Conservation (phyloP, 2,888 invertebrate genomes). For the Aquatica leii region DNA sequence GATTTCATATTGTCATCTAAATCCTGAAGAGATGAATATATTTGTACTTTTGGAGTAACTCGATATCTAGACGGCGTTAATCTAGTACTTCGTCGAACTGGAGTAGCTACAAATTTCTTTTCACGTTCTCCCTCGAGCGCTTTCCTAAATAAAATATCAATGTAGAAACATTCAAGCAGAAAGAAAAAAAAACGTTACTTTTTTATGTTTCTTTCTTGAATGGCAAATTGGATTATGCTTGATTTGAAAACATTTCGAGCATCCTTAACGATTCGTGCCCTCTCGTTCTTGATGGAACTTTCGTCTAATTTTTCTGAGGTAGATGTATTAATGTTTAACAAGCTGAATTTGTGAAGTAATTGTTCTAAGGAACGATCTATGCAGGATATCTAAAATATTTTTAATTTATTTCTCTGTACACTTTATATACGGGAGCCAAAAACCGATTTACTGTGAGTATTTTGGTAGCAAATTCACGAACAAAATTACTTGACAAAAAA, state of each 20-base stretch:
- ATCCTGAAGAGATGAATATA: constrained; percentile 28
- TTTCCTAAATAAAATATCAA: not conserved
- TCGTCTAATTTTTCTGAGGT: constrained; percentile 47
- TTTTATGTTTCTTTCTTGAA: constrained; percentile 57
- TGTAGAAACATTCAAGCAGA: not conserved
- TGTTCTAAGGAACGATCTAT: constrained; percentile 66
- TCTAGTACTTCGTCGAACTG: constrained; percentile 61
- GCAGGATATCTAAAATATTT: constrained; percentile 57
- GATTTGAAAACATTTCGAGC: constrained; percentile 68
- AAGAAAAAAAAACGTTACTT: constrained; percentile 35
- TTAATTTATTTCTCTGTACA: no score
- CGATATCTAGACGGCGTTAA: constrained; percentile 37
- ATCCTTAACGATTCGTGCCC: constrained; percentile 57
- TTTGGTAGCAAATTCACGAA: no score
- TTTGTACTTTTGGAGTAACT: constrained; percentile 23
- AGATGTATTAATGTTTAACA: constrained; percentile 63
- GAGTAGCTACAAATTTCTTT: constrained; percentile 58
- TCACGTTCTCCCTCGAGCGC: not conserved
- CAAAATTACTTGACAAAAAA: no score
- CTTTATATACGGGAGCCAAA: no score
- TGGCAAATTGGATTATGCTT: constrained; percentile 67
- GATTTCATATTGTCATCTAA: constrained; percentile 19
- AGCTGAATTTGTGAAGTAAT: constrained; percentile 67
- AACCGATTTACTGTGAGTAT: no score
- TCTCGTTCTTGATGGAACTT: constrained; percentile 37